Conservation (phyloP, 1,140 invertebrate species). For the Chelonus insularis region DNA sequence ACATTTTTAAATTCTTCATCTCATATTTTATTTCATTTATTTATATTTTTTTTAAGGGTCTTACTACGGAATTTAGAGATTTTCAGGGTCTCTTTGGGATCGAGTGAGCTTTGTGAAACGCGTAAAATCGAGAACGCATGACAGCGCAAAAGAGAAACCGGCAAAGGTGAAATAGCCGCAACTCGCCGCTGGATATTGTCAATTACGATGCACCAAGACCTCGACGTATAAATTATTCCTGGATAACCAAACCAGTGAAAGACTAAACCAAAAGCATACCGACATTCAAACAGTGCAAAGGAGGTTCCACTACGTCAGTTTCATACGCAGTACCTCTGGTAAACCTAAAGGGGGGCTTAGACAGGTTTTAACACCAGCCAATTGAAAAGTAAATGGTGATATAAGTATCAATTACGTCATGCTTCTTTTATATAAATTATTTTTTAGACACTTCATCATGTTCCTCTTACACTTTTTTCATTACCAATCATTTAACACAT, state of each 20-base stretch:
- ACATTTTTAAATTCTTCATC: too few species aligned
- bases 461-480: too few species aligned
- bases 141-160: constrained; percentile 17
- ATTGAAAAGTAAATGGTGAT: constrained; percentile 27
- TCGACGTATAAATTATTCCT: constrained; percentile 40
- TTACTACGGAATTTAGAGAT: too few species aligned
- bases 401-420: constrained; percentile 25
- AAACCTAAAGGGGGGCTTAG: not conserved
- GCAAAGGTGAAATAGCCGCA: constrained; percentile 21
- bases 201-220: constrained; percentile 40
- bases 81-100: not conserved
- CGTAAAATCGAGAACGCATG: constrained; percentile 24
- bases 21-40: too few species aligned
- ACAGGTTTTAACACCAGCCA: constrained; percentile 15
- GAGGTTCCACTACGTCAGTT: constrained; percentile 14
- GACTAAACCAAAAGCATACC: constrained; percentile 10
- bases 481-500: too few species aligned
- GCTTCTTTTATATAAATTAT: constrained; percentile 10
- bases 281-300: not conserved
- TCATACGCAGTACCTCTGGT: not conserved
- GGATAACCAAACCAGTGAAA: constrained; percentile 15
- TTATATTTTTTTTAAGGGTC: too few species aligned
- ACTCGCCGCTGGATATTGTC: constrained; percentile 40
- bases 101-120: constrained; percentile 11
- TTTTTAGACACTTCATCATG: too few species aligned